Percentiles rank a stretch among this genome's conserved stretches.
These are phyloP conservation scores for Gymnocephalus cernua DNA, from an alignment of 2,113 vertebrate species.

Conservation along the genomic window DNA sequence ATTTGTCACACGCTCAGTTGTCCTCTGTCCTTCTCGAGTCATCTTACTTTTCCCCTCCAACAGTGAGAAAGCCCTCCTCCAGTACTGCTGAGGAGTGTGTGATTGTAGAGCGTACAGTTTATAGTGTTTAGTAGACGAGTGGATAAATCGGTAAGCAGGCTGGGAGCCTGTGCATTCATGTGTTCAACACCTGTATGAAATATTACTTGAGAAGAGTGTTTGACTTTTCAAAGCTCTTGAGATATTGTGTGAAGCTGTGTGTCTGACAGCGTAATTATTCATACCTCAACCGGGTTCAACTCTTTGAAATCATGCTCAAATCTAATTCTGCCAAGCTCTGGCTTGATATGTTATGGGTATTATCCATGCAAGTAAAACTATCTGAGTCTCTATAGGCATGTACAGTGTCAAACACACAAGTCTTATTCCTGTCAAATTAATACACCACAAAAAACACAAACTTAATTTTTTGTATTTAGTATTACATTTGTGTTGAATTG, in stretches of 20 bases:
- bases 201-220: conserved; percentile 2
- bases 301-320: conserved; percentile 29
- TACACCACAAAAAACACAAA: not conserved
- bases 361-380: conserved; percentile 6
- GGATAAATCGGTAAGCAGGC: not conserved
- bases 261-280: conserved; percentile 13
- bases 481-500: not conserved
- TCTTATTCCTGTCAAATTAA: not conserved
- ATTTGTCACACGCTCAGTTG: conserved; percentile 90
- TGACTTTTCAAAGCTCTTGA: not conserved
- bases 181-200: conserved; percentile 2
- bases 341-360: not conserved
- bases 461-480: not conserved
- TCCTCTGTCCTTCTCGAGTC: conserved; percentile 81
- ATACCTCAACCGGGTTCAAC: not conserved
- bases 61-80: conserved; percentile 44
- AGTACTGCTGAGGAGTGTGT: not conserved
- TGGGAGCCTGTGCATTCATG: conserved; percentile 16
- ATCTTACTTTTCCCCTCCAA: conserved; percentile 65
- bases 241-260: not conserved
- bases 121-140: too few species aligned
- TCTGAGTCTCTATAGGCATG: not conserved
- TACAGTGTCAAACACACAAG: not conserved
- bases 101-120: not conserved
- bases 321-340: not conserved